Evolutionary conservation across 1,140 invertebrate genomes (phyloP), one percentile per base, ranked within the genome.

Genomic region (Bradysia coprophila): DNA sequence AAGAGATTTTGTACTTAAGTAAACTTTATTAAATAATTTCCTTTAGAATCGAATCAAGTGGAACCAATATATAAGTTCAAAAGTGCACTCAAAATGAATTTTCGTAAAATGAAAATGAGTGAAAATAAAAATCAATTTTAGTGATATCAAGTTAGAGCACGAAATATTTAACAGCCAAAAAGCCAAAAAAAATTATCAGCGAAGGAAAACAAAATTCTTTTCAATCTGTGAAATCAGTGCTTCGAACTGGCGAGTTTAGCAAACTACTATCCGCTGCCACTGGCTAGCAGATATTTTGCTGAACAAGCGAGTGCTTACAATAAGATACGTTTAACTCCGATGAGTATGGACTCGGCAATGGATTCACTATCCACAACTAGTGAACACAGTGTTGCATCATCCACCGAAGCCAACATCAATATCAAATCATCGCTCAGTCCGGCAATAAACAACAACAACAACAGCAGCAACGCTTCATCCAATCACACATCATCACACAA

Each of bases 341-440:
- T 39, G 38, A 39, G 38, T 39, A 71, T 71, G 69, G 66, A 70
- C 66, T 67, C 69, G 64, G 69, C 64, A 56, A 75, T 75, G 72
- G 76, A 78, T 67, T 77, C 75, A 60, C 69, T 72, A 57, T 69
- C 65, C 48, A 67, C 67, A 51, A 66, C 67, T 60, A 76, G 73
- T 68, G 74, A 75, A 56, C 68, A 72, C 46, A 73, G 71, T 66
- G 69, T 46, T 36, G 49, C 40, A 19, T 43, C 47, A 33, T 47
- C 46, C 18, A 33, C 16, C n/a, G 42, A 45, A 18, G 38, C 40
- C 3, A 47, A 49, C 28, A 31, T 40, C 21, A 24, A 41, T 20
- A 13, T 36, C 16, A 23, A 46, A 49, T 22, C 19, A 9, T 53
- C 45, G 53, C 50, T 19, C 63, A 65, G 40, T 53, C 58, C 41